Base-by-base conservation (phyloP, 2,113 vertebrate genomes). In the Falcunculus frontatus region DNA sequence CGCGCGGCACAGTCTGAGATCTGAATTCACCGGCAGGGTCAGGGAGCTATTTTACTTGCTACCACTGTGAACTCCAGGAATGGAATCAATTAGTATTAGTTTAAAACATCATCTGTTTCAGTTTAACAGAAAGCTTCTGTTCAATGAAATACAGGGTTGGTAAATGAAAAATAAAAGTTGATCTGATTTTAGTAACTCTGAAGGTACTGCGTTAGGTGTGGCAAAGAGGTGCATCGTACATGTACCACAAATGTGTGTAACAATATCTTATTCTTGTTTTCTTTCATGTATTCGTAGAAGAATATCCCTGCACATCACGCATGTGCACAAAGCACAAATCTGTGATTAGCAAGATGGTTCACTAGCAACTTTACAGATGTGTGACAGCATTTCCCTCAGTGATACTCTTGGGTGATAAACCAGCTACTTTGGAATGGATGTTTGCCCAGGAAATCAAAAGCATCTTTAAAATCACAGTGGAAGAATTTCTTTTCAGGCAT, bases 81-180 rank as follows among this genome's bases (percentile, higher is more conserved):
- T 98, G 98, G 98, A 98, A 98, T 97, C 98, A 98, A 98, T 98
- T 98, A 98, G 96, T 97, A 97, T 98, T 98, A 98, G 97, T 98
- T 97, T 98, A 97, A 96, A 98, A 97, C 96, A 96, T 98, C 98
- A 98, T 98, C 98, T 98, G 97, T 97, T 98, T 98, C 96, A 88
- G 91, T 97, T 98, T 98, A 98, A 97, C 92, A 97, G 96, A 95
- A 97, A 96, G 97, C 97, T 98, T 97, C 97, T 98, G 95, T 98
- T 98, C 97, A 97, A 96, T 96, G 95, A 98, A 97, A 95, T 89
- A 93, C 95, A 95, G 89, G 77, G 94, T 95, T 97, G 95, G 97
- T 97, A 97, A 97, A 97, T 96, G 97, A 97, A 95, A 97, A 98
- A 96, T 96, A 97, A 96, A 97, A 98, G 82, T 87, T 57, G 75